Base-by-base conservation (phyloP, 2,113 vertebrate genomes). In the Mormoops blainvillei region DNA sequence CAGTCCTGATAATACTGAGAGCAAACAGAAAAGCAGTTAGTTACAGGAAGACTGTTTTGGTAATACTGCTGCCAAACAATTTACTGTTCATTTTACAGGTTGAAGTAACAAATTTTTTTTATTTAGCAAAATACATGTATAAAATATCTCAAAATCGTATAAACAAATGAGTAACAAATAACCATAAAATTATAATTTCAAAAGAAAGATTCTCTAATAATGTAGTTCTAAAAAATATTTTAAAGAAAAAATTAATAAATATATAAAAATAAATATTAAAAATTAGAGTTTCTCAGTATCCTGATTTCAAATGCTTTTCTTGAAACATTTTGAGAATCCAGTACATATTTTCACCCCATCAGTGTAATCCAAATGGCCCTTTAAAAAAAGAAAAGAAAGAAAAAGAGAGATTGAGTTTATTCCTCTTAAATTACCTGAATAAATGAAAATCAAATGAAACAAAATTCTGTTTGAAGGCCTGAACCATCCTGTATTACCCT, bases 71-170 rank as follows among this genome's bases (percentile, higher is more conserved):
- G 28, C 58, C 61, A 92, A 71, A 68, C 50, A 82, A 88, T 36
- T 93, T 77, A 91, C 83, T 96, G 58, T 1, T 87, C 36, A 84
- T 94, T 98, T 98, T 96, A 87, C n/a, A 63, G 70, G n/a, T 8
- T 84, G 76, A 81, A 74, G 38, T 91, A 83, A 94, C 97, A 97
- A 71, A 50, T 85, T 7, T 65, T 81, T 81, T 96, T 38, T 89
- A 94, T 67, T 76, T 26, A 82, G 0, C 4, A 82, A 11, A 96
- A 74, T 54, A 38, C 2, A 80, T 61, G 3, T 87, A 87, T 94
- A 94, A 15, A 91, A 45, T 0, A 20, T 4, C 28, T 97, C 61
- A 88, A 97, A 97, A 89, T 80, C 14, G 22, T 41, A 24, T 19
- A 86, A 48, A 88, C 92, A 11, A 36, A 86, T 50, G 7, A 67